phyloP scores from a whole-genome alignment of 2,113 vertebrate species.

The Rhizomys pruinosus region DNA sequence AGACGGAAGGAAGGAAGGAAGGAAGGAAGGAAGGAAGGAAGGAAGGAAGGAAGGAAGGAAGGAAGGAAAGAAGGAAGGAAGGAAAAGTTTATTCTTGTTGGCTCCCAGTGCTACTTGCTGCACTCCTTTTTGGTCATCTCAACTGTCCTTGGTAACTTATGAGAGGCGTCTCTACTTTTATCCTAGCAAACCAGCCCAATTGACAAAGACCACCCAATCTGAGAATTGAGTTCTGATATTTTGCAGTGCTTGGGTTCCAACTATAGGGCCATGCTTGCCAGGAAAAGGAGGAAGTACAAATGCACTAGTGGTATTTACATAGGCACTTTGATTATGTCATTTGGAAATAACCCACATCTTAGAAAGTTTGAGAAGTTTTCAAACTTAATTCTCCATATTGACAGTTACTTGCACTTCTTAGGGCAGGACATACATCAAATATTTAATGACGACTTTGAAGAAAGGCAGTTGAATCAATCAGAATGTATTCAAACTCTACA shows the following conservation, averaged over 20 bases:
- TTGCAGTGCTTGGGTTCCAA: too few relatives aligned
- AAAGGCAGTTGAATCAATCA: neutral
- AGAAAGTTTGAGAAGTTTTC: neutral
- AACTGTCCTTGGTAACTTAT: neutral
- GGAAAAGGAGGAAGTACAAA: neutral
- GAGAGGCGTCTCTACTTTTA: neutral
- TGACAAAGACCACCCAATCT: too few relatives aligned
- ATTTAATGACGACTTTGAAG: neutral
- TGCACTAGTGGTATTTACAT: neutral
- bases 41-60: too few relatives aligned
- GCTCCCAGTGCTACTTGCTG: too few relatives aligned
- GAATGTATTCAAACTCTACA: neutral
- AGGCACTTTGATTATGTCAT: neutral
- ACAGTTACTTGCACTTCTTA: neutral
- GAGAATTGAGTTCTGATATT: neutral
- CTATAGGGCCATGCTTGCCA: neutral
- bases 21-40: too few relatives aligned
- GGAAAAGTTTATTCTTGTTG: neutral
- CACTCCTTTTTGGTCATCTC: neutral
- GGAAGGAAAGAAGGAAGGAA: too few relatives aligned
- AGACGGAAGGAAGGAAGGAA: too few relatives aligned
- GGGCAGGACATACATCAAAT: neutral
- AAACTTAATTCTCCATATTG: neutral
- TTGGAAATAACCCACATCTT: neutral
- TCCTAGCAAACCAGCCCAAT: neutral